Conservation (phyloP, 2,113 vertebrate genomes). For the Calonectris borealis region DNA sequence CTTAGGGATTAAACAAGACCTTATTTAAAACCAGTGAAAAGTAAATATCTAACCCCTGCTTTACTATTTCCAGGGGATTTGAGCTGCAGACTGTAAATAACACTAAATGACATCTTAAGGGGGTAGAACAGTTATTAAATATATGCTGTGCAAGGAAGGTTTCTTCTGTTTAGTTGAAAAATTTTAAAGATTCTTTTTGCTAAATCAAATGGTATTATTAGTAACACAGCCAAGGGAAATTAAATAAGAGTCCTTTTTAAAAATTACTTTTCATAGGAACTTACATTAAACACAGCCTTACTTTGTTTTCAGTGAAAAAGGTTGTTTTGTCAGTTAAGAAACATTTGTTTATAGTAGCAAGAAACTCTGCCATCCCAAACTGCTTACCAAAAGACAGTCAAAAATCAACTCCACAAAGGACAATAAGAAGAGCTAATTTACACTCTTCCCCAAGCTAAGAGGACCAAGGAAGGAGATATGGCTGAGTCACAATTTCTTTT, state of each 20-base stretch:
- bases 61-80: constrained; percentile 21
- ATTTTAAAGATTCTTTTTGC: neutral
- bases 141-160: neutral
- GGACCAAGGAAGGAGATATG: neutral
- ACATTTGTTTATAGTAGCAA: neutral
- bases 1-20: constrained; percentile 13
- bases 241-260: neutral
- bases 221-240: neutral
- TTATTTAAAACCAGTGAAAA: constrained; percentile 49
- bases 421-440: neutral
- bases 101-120: constrained; percentile 33
- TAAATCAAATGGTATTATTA: neutral
- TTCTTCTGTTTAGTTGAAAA: constrained; percentile 6
- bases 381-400: neutral
- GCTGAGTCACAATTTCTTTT: neutral
- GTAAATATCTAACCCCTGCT: constrained; percentile 17
- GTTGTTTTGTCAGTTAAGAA: neutral
- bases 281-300: neutral
- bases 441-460: neutral
- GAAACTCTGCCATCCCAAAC: neutral
- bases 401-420: neutral
- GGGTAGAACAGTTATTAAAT: constrained; percentile 25
- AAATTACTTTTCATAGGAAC: neutral
- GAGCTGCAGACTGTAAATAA: constrained; percentile 39
- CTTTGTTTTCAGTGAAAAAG: neutral